Evolutionary conservation across 2,797 vertebrate species (phyloP).

Genomic region (Falco peregrinus): DNA sequence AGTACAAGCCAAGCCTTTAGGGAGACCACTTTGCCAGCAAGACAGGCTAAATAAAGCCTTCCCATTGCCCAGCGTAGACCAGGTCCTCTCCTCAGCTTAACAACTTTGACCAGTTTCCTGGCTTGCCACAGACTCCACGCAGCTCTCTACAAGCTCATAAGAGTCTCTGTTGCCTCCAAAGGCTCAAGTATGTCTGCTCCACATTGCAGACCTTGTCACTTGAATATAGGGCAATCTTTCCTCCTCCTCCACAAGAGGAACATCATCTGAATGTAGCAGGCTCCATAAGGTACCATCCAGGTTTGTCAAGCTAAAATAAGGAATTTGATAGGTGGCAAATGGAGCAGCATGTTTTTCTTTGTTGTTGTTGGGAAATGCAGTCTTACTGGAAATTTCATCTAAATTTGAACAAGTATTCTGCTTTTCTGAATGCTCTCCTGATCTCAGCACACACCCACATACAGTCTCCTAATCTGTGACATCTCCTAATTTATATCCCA

Average conservation of each 20-base stretch:
- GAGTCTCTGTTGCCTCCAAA: neutral
- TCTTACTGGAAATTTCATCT: neutral
- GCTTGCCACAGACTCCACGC: neutral
- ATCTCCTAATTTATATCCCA: neutral
- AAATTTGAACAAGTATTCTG: neutral
- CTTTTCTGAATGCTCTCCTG: neutral
- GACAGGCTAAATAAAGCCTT: neutral
- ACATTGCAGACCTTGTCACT: neutral
- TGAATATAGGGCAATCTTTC: neutral
- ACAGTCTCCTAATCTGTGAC: neutral
- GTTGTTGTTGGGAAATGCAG: neutral
- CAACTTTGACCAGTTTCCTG: neutral
- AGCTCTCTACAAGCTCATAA: neutral
- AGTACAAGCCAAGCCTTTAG: neutral
- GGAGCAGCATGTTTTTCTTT: neutral
- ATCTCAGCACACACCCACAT: neutral
- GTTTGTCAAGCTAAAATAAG: neutral
- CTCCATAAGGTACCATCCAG: neutral
- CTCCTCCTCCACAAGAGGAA: neutral
- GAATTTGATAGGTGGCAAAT: neutral
- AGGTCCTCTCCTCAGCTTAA: neutral
- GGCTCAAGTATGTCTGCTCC: neutral
- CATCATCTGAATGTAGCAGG: neutral
- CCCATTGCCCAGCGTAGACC: rapidly evolving
- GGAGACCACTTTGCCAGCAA: neutral